These are phyloP conservation scores for Xylota sylvarum DNA, from an alignment of 2,888 invertebrate species.

Conservation along the genomic window DNA sequence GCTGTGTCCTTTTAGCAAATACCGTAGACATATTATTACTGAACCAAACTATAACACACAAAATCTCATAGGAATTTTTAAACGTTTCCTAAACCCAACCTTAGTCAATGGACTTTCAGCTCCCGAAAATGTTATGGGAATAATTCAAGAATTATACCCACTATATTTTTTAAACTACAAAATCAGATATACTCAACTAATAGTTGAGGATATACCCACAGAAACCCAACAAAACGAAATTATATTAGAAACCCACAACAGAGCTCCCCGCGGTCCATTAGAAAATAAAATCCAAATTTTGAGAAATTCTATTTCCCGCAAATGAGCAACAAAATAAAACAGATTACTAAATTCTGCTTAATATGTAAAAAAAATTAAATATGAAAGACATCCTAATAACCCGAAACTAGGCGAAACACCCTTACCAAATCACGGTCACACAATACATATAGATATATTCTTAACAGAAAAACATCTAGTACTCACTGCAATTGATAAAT, in stretches of 20 bases:
- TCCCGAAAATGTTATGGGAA: conserved; percentile 12
- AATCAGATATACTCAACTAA: conserved; percentile 30
- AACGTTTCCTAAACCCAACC: conserved; percentile 9
- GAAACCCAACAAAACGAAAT: conserved; percentile 29
- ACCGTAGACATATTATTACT: conserved; percentile 13
- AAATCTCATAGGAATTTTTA: conserved; percentile 23
- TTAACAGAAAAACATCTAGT: conserved; percentile 29
- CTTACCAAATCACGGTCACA: conserved; percentile 52
- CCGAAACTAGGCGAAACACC: conserved; percentile 33
- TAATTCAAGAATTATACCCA: conserved; percentile 17
- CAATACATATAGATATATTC: conserved; percentile 52
- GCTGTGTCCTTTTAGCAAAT: not conserved
- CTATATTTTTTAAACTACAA: conserved; percentile 27
- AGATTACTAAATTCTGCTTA: conserved; percentile 14
- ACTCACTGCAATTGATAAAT: conserved; percentile 30
- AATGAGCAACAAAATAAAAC: conserved; percentile 49
- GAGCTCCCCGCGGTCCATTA: not conserved
- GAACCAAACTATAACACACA: conserved; percentile 18
- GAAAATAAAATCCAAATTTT: conserved; percentile 57
- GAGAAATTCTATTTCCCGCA: conserved; percentile 68
- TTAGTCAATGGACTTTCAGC: conserved; percentile 10
- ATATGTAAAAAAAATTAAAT: conserved; percentile 28
- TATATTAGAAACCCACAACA: conserved; percentile 38
- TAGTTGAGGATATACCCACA: conserved; percentile 38
- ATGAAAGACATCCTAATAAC: conserved; percentile 43